These are phyloP conservation scores for Agrilus biguttatus DNA, from an alignment of 2,888 invertebrate species.

Conservation along the genomic window DNA sequence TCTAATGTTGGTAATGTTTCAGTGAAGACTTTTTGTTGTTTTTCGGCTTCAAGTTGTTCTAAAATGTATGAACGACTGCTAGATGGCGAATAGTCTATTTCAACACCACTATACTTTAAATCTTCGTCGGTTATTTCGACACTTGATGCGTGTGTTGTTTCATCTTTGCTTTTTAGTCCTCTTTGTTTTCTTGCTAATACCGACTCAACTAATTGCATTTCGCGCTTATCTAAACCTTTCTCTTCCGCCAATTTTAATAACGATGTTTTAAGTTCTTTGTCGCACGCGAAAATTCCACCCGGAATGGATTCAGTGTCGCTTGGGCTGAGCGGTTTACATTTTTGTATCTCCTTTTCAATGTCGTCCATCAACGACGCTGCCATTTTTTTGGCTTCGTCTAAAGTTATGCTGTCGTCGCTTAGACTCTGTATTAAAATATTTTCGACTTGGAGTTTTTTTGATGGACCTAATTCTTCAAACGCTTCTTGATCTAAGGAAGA, in stretches of 20 bases:
- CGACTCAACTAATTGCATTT: conserved; percentile 35
- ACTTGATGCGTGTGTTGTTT: conserved; percentile 37
- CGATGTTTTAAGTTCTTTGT: conserved; percentile 27
- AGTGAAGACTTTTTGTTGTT: conserved; percentile 8
- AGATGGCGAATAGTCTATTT: conserved; percentile 49
- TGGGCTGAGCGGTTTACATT: conserved; percentile 17
- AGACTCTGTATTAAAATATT: conserved; percentile 28
- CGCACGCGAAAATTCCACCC: conserved; percentile 17
- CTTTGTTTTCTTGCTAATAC: conserved; percentile 33
- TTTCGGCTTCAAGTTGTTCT: conserved; percentile 32
- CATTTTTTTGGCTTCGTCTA: conserved; percentile 35
- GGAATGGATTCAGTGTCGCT: conserved; percentile 8
- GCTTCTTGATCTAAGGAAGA: conserved; percentile 29
- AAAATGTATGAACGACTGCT: conserved; percentile 28
- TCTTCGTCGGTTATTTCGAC: conserved; percentile 50
- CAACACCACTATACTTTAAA: conserved; percentile 52
- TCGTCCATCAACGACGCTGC: conserved; percentile 37
- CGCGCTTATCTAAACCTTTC: conserved; percentile 32
- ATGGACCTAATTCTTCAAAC: conserved; percentile 27
- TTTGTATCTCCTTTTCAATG: conserved; percentile 38
- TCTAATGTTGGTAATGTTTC: too few species aligned
- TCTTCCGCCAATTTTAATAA: conserved; percentile 30
- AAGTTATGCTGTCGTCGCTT: conserved; percentile 30
- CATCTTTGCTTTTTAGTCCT: conserved; percentile 29
- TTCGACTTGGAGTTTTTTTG: conserved; percentile 26